Base-by-base conservation (phyloP, 1,140 invertebrate genomes). In the Pogonognathellus flavescens region DNA sequence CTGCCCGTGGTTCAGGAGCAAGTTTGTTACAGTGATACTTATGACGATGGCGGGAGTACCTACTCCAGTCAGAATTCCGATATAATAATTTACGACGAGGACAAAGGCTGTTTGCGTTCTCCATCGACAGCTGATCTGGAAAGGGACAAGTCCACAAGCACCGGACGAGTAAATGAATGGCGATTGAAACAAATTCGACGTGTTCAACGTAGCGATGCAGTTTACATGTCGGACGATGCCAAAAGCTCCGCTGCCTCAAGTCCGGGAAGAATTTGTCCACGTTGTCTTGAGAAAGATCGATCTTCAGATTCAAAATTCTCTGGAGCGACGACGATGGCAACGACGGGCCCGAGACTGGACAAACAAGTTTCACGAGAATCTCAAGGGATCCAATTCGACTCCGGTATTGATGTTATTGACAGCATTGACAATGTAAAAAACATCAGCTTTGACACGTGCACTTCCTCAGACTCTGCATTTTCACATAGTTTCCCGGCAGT, bases 221-320 rank as follows among this genome's bases (percentile, higher is more conserved):
- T 88, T 13, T 88, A 87, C 62, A 59, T 88, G n/a, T 86, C 84
- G 22, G 88, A 88, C 66, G 88, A 88, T 25, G 85, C 55, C 49
- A 88, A 88, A 82, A 88, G 86, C 52, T 88, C 88, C 4, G 59
- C 49, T 6, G 84, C 85, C 55, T 86, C 85, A 13, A 88, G 87
- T 83, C 88, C 87, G 5, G 84, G 85, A 31, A 22, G 84, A n/a
- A 81, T 88, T 59, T 88, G 87, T 84, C 86, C 87, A 6, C 52
- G 87, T 0, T 87, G 87, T 84, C 60, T 85, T 9, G 87, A 88
- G 50, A 88, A 88, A 84, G 87, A 88, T 25, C 13, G 76, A 57
- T 76, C 70, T 18, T 76, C 70, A 76, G 70, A 76, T 76, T 76
- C 70, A 14, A 76, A 76, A 76, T 49, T 76, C 10, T 76, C 70